Conservation (phyloP, 2,113 vertebrate species). For the human region DNA sequence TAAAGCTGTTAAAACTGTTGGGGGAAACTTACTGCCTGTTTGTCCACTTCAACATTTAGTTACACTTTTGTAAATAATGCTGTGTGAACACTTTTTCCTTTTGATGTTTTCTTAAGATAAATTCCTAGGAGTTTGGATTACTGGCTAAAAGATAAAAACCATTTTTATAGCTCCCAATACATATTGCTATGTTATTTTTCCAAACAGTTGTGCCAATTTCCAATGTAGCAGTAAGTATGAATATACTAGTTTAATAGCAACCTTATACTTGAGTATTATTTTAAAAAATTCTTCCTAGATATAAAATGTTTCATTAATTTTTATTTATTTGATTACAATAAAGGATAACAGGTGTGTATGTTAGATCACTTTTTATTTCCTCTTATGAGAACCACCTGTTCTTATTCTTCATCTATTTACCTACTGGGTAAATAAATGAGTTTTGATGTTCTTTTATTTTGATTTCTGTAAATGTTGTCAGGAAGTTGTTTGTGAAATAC, state of each 20-base stretch:
- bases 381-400: conserved; percentile 36
- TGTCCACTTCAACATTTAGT: neutral
- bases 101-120: conserved; percentile 31
- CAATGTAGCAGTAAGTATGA: neutral
- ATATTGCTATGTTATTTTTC: conserved; percentile 10
- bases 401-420: neutral
- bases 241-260: neutral
- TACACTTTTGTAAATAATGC: neutral
- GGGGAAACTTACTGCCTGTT: neutral
- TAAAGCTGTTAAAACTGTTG: conserved; percentile 9
- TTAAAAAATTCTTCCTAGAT: neutral
- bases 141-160: neutral
- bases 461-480: conserved; percentile 43
- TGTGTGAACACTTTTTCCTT: neutral
- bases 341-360: neutral
- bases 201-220: conserved; percentile 17
- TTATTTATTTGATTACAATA: conserved; percentile 22
- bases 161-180: conserved; percentile 14
- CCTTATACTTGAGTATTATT: conserved; percentile 23
- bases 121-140: neutral
- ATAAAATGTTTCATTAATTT: conserved; percentile 13
- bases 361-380: conserved; percentile 35
- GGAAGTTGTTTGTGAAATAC: conserved; percentile 41
- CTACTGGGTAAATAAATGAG: neutral
- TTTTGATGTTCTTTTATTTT: conserved; percentile 49